Base-by-base conservation (phyloP, 2,113 vertebrate species). In the Genyomyrus donnyi region DNA sequence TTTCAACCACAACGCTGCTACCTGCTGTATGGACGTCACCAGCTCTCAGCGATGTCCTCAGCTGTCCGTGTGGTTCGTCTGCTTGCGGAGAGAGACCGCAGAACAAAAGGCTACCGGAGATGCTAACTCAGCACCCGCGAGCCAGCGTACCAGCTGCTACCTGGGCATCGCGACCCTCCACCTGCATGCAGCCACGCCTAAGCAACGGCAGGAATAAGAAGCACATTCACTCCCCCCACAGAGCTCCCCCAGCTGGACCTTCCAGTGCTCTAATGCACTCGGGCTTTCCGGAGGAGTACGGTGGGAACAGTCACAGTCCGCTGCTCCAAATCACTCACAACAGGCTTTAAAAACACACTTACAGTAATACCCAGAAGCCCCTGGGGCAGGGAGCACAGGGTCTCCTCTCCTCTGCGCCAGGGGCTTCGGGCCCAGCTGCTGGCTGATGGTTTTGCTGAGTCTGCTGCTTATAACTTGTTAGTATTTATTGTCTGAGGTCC, bases 351-450 rank as follows among this genome's bases (percentile, higher is more conserved):
- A 87, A 89, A 74, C 90, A 90, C 88, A 35, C 13, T 2, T 52
- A 62, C 17, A 53, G 48, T 89, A 90, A 90, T 91, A 88, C 90
- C 85, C 91, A 91, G 58, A 48, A 86, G 24, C 85, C 90, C 74
- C 50, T 1, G 1, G 84, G 89, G 90, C 42, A 31, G 84, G 31
- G 49, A 88, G 45, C 88, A 52, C 50, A 35, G 24, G 85, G 66
- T 35, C 50, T 46, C 21, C 46, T 83, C 27, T 21, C 45, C 3
- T 15, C 24, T 89, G 42, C 0, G 39, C 13, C 62, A 85, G 21
- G 45, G 21, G 9, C 83, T 24, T 48, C 7, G 7, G 50, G 52
- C 77, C n/a, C 5, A 21, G 46, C 49, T 49, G 45, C 74, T 5
- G 35, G 13, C 17, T 24, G 53, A 85, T 17, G 24, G 13, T 17